Evolutionary conservation across 2,888 invertebrate species (phyloP), one percentile per base, ranked within the genome.

Genomic region (Flexamia atlantica): DNA sequence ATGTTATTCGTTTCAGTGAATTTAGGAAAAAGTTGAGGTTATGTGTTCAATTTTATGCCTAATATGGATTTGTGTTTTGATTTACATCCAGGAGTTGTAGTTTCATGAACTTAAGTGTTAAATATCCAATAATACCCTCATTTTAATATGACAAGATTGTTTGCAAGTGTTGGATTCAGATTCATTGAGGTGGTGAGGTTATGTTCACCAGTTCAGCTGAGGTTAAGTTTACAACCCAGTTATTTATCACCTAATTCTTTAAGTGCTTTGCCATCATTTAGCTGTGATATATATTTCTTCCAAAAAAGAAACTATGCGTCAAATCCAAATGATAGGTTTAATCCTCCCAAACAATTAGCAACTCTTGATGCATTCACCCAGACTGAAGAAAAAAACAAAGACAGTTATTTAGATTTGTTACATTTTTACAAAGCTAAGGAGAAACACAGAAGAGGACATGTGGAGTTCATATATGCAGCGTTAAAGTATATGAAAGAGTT

Each of bases 391-490:
- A 90, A 89, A 82, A 88, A 85, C 72, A 90, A 89, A 85, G 88
- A 89, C 7, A 89, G 84, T 25, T 87, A 84, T 83, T 17, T 86
- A 50, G 85, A 86, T 82, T 85, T 86, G 84, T 23, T 84, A 84
- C 60, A 94, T 87, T 93, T 95, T 85, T 99, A 96, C 89, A 92
- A 94, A 87, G 92, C 92, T 36, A 92, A 93, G 60, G 94, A 95
- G 87, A 92, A 92, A 0, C 93, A 95, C 88, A 92, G 96, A 85
- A 92, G 96, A 84, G 98, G 97, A 64, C 97, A 98, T 90, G 97
- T 98, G 0, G 98, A 98, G 88, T 99, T 99, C 90, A 97, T 99
- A 87, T 95, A 97, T 89, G 94, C 96, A 0, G 98, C 98, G 0
- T 90, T 99, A 85, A 94, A 94, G 83, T 93, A 95, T 88, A 97